Base-by-base conservation (phyloP, 2,113 vertebrate genomes). In the Ammodramus savannarum region DNA sequence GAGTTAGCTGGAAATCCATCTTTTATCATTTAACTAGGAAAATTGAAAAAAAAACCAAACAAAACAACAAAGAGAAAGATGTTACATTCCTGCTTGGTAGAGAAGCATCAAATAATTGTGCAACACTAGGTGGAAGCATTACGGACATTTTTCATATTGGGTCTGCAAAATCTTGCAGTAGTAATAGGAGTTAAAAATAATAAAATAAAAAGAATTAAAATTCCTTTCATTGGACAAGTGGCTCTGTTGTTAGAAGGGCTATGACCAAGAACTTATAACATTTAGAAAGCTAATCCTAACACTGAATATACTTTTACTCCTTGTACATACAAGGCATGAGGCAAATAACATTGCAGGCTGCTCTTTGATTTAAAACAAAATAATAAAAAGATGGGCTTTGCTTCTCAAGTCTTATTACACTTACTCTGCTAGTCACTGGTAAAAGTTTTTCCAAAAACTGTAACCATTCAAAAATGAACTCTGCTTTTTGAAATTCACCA, bases 381-480 rank as follows among this genome's bases (percentile, higher is more conserved):
- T 22, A 62, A 54, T 39, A 66, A 49, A 44, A 87, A 25, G 3
- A 32, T 2, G 58, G 22, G 7, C 6, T 78, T 76, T 85, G 73
- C 36, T 54, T 84, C 51, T 61, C 46, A 72, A 81, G 41, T 51
- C 15, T 78, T 41, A 90, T 89, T 81, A 95, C 78, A 97, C 98
- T 95, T 86, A 99, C 99, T 98, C 96, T 97, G 91, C 97, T 98
- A 9, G 98, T 97, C 85, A 97, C 95, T 16, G 98, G 97, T 49
- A 99, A 97, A 49, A 99, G 98, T 66, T 98, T 99, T 96, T 99
- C 98, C 96, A 99, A 98, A 94, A 98, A 98, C 68, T 95, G 98
- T 83, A 99, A 94, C 99, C 99, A 99, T 48, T 99, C 98, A 44
- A 99, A 99, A 96, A 98, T 85, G 87, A 99, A 99, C 81, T 98